A percentile compares a stretch with the other conserved stretches of the same genome.
phyloP scores from a whole-genome alignment of 2,888 invertebrate genomes.

The Melanophora roralis region DNA sequence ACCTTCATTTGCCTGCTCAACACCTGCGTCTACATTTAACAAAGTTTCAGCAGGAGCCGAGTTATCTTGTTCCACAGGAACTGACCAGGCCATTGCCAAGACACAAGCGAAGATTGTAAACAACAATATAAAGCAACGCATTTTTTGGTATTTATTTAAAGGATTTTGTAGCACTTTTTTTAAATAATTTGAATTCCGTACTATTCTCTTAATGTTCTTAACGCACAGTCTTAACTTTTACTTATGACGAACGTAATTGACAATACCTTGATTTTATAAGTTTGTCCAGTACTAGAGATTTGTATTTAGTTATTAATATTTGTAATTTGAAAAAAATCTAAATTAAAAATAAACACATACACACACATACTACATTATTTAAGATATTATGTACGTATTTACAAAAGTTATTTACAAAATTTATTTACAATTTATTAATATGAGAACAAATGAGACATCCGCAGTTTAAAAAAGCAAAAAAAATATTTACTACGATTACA shows the following conservation, averaged over 20 bases:
- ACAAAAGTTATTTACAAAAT: too few relatives aligned
- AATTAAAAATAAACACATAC: too few relatives aligned
- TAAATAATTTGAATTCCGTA: background rate
- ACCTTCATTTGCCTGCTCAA: constrained; percentile 18
- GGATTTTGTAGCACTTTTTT: constrained; percentile 1
- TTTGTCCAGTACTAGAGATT: background rate
- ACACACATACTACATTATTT: too few relatives aligned
- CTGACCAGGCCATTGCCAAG: constrained; percentile 29
- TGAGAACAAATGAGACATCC: too few relatives aligned
- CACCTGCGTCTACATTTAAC: constrained; percentile 60
- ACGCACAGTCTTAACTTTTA: constrained; percentile 28
- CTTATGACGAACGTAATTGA: constrained; percentile 17
- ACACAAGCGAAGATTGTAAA: constrained; percentile 24
- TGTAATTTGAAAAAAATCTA: too few relatives aligned
- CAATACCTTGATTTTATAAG: constrained; percentile 37
- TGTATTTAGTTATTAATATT: too few relatives aligned
- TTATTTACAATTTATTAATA: too few relatives aligned
- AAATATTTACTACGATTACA: background rate
- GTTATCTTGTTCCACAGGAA: constrained; percentile 22
- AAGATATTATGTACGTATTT: too few relatives aligned
- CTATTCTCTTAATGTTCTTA: constrained; percentile 23
- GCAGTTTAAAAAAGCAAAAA: background rate
- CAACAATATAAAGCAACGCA: constrained; percentile 30
- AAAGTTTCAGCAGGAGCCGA: constrained; percentile 37
- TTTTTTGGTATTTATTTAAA: constrained; percentile 14